Conservation (phyloP, 1,140 invertebrate species). For the Heterodera carotae region DNA sequence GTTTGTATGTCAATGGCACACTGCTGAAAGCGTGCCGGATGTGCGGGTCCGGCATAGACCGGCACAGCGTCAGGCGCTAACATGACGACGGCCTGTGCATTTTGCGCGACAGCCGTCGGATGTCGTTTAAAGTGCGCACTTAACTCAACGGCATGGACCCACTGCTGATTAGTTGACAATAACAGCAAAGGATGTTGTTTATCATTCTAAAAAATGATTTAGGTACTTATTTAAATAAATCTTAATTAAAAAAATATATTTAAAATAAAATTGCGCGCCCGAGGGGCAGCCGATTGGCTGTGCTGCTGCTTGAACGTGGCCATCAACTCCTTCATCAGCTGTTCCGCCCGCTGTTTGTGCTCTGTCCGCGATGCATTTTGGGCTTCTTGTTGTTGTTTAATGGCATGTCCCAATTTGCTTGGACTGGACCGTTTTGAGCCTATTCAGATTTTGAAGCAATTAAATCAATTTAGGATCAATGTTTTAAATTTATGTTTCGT, state of each 20-base stretch:
- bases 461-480: background rate
- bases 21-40: background rate
- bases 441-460: background rate
- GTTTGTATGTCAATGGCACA: background rate
- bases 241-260: no score
- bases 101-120: background rate
- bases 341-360: constrained; percentile 1
- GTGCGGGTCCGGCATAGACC: background rate
- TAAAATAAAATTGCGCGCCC: no score
- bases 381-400: constrained; percentile 11
- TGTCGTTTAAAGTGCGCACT: constrained; percentile 21
- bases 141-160: constrained; percentile 23
- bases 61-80: no score
- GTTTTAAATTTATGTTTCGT: background rate
- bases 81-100: background rate
- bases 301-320: background rate
- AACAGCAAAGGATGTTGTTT: background rate
- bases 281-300: no score
- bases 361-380: background rate
- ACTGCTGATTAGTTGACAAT: background rate
- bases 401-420: constrained; percentile 20
- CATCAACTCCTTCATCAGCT: constrained; percentile 17
- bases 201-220: background rate
- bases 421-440: background rate
- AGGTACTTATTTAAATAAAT: no score